These are phyloP conservation scores for Aspiorhynchus laticeps DNA, from an alignment of 2,113 vertebrate genomes.

Conservation along the genomic window DNA sequence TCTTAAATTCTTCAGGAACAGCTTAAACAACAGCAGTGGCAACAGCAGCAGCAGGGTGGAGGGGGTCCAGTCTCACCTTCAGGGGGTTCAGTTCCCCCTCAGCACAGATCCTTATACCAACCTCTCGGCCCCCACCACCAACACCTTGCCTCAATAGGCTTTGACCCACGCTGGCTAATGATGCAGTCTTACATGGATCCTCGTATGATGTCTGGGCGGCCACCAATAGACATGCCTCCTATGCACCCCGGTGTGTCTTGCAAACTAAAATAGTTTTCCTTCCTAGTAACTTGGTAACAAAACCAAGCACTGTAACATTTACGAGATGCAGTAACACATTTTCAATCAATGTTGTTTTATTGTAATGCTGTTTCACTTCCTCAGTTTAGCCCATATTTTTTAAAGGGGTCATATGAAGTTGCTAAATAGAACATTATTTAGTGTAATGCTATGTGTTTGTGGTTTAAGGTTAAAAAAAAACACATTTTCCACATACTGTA, in stretches of 20 bases:
- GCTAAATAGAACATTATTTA: too few species aligned
- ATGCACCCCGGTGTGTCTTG: slow-evolving; percentile 81
- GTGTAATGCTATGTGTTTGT: too few species aligned
- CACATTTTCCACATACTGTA: too few species aligned
- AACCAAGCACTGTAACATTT: background rate
- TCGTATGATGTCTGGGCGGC: slow-evolving; percentile 93
- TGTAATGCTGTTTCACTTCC: background rate
- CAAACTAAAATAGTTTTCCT: background rate
- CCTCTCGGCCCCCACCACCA: slow-evolving; percentile 92
- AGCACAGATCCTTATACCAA: slow-evolving; percentile 93
- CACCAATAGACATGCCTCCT: slow-evolving; percentile 89
- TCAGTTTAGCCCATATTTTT: background rate
- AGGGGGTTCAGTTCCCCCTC: slow-evolving; percentile 80
- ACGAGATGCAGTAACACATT: background rate
- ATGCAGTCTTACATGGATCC: slow-evolving; percentile 99
- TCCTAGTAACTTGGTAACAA: background rate
- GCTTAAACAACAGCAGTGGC: slow-evolving; percentile 93
- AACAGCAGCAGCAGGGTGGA: slow-evolving; percentile 82
- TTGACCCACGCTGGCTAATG: slow-evolving; percentile 98
- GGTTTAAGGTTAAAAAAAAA: too few species aligned
- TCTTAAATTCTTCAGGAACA: slow-evolving; percentile 81
- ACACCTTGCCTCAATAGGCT: slow-evolving; percentile 95
- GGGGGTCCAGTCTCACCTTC: slow-evolving; percentile 87
- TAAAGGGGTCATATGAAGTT: background rate
- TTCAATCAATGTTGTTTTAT: background rate